phyloP scores from a whole-genome alignment of 2,797 vertebrate genomes.

The Sebastes glaucus region DNA sequence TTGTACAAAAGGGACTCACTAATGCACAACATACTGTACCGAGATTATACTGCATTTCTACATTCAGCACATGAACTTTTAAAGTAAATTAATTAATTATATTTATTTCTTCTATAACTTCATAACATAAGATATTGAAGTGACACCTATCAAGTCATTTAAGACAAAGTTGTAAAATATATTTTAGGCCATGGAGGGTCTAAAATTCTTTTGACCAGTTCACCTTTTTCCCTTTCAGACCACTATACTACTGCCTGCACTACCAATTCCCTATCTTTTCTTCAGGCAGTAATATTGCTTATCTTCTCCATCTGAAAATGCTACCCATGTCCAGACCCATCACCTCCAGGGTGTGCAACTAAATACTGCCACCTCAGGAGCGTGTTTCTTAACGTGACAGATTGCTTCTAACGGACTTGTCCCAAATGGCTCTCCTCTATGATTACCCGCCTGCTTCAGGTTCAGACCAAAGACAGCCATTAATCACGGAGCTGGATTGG shows the following conservation, averaged over 20 bases:
- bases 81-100: background rate
- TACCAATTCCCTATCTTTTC: background rate
- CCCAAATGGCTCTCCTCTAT: conserved; percentile 54
- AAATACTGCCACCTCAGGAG: conserved; percentile 26
- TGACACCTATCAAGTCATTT: background rate
- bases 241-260: background rate
- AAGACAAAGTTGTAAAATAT: background rate
- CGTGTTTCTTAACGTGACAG: conserved; percentile 48
- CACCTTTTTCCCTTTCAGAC: background rate
- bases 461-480: conserved; percentile 65
- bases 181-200: background rate
- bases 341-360: conserved; percentile 32
- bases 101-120: background rate
- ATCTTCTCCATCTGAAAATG: conserved; percentile 24
- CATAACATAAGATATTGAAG: background rate
- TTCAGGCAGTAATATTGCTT: conserved; percentile 21
- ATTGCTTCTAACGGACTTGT: conserved; percentile 53
- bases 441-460: conserved; percentile 54
- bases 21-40: background rate
- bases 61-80: background rate
- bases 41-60: background rate
- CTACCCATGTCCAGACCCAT: conserved; percentile 7
- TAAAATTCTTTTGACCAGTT: background rate
- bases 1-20: background rate
- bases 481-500: conserved; percentile 63